These are phyloP conservation scores for Homarus americanus DNA, from an alignment of 1,140 invertebrate species.

Conservation along the genomic window DNA sequence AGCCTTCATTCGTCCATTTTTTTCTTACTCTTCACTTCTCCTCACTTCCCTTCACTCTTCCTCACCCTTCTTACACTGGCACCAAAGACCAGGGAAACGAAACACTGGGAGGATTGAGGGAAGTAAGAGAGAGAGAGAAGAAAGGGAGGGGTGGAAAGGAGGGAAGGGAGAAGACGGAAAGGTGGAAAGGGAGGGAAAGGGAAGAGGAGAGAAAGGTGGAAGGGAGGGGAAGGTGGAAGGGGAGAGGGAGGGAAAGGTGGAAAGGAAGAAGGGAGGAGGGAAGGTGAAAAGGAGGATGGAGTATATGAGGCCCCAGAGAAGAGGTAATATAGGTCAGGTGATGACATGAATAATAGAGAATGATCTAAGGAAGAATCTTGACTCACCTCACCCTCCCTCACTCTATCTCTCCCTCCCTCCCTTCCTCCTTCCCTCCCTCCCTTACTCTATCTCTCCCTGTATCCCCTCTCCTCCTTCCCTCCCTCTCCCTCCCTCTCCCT, in stretches of 20 bases:
- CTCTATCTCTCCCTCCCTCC: neutral
- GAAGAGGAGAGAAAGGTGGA: neutral
- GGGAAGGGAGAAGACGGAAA: neutral
- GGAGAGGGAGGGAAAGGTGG: neutral
- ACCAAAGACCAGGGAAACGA: neutral
- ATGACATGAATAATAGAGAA: no score
- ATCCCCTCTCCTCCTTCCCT: no score
- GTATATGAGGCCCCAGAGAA: no score
- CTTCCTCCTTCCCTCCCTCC: no score
- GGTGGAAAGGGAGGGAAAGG: neutral
- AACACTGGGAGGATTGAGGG: neutral
- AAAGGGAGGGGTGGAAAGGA: neutral
- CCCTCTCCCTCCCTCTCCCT: no score
- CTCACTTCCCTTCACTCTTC: neutral
- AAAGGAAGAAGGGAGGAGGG: neutral
- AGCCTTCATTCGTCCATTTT: no score
- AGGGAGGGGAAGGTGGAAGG: neutral
- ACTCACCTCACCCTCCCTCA: neutral
- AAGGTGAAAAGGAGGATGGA: neutral
- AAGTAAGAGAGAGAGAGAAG: neutral
- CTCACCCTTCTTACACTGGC: neutral
- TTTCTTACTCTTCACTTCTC: neutral
- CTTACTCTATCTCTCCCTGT: no score
- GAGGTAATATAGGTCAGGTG: no score
- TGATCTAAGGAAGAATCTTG: no score